These are phyloP conservation scores for Monochamus saltuarius DNA, from an alignment of 1,140 invertebrate genomes.

Conservation along the genomic window DNA sequence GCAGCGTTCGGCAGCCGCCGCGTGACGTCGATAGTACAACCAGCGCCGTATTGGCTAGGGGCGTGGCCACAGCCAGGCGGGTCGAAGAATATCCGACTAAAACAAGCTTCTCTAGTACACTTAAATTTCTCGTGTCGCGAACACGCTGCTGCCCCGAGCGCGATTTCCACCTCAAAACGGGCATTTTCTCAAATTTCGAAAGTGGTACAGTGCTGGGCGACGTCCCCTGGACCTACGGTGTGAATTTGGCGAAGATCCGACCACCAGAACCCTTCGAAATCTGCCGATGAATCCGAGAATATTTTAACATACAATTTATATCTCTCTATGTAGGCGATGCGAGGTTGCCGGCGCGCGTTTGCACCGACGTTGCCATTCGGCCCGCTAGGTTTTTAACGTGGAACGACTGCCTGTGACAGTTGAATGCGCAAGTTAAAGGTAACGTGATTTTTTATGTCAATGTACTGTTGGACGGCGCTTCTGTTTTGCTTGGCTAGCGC, in stretches of 20 bases:
- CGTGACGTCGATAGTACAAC: constrained; percentile 43
- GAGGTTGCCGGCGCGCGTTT: constrained; percentile 36
- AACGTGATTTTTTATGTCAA: constrained; percentile 46
- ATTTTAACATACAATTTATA: constrained; percentile 48
- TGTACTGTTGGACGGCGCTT: constrained; percentile 31
- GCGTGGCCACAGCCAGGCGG: constrained; percentile 47
- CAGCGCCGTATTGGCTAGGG: constrained; percentile 43
- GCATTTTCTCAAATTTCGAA: constrained; percentile 27
- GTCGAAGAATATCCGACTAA: constrained; percentile 38
- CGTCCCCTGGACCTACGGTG: constrained; percentile 23
- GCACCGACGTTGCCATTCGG: constrained; percentile 33
- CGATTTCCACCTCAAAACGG: constrained; percentile 27
- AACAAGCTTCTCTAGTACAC: constrained; percentile 41
- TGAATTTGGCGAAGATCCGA: constrained; percentile 39
- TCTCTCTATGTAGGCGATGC: constrained; percentile 50
- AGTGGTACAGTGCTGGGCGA: constrained; percentile 26
- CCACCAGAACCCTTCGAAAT: constrained; percentile 32
- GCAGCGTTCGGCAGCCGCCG: constrained; percentile 35
- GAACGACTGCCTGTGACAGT: constrained; percentile 40
- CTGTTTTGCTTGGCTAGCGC: constrained; percentile 16
- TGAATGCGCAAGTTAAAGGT: constrained; percentile 46
- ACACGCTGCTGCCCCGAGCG: constrained; percentile 32
- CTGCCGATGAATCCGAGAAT: constrained; percentile 33
- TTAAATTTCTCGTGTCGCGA: constrained; percentile 35
- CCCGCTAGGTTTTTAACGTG: constrained; percentile 40